phyloP scores from a whole-genome alignment of 2,888 invertebrate genomes.

The Eupithecia insigniata region DNA sequence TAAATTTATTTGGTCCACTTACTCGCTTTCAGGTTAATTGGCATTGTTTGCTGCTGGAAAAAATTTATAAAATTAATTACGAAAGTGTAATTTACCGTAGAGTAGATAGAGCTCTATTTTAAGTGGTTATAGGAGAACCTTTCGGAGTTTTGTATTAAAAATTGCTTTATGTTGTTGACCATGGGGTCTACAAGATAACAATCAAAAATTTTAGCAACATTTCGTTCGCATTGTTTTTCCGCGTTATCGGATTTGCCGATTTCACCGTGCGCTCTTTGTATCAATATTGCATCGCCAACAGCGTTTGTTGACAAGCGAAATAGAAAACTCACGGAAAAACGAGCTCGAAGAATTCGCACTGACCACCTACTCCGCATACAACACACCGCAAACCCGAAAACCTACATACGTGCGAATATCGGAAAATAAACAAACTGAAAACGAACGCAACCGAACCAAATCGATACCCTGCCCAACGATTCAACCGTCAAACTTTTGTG shows the following conservation, averaged over 20 bases:
- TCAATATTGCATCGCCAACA: conserved; percentile 39
- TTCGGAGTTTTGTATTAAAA: not conserved
- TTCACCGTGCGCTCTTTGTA: conserved; percentile 21
- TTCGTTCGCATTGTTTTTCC: not conserved
- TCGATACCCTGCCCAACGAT: conserved; percentile 72
- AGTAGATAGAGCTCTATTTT: not conserved
- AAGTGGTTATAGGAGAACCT: not conserved
- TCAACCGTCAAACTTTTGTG: conserved; percentile 78
- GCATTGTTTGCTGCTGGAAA: conserved; percentile 21
- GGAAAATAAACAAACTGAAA: conserved; percentile 70
- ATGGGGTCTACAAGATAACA: too few relatives aligned
- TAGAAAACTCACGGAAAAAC: conserved; percentile 60
- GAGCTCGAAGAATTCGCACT: conserved; percentile 54
- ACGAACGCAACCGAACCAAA: conserved; percentile 69
- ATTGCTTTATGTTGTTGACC: not conserved
- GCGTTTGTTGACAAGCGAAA: conserved; percentile 60
- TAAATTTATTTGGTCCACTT: conserved; percentile 39
- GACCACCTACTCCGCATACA: conserved; percentile 65
- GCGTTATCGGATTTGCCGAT: conserved; percentile 15
- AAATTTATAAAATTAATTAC: conserved; percentile 13
- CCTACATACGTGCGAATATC: conserved; percentile 75
- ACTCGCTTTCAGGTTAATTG: conserved; percentile 38
- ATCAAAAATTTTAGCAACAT: not conserved
- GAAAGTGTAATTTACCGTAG: not conserved
- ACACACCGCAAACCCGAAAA: conserved; percentile 80